Conservation (phyloP, 92 coral and sea anemone genomes). For the Meandrina meandrites region DNA sequence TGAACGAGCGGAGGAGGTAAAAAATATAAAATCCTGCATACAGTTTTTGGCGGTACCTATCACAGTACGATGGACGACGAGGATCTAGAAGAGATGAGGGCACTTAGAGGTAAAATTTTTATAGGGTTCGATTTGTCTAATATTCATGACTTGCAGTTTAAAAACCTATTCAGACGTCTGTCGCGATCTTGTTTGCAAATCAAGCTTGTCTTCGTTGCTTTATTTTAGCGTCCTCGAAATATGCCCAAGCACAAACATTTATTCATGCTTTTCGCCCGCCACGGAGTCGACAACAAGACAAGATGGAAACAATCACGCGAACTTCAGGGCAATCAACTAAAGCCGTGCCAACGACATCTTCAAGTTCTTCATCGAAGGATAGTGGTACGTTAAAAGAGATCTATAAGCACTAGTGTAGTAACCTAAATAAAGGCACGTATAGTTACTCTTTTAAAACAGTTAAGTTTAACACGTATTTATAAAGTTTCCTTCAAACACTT, state of each 20-base stretch:
- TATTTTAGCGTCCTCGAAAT: conserved; percentile 27
- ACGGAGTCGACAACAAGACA: conserved; percentile 1
- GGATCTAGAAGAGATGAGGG: conserved; percentile 95
- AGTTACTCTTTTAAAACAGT: too few species aligned
- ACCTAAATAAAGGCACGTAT: too few species aligned
- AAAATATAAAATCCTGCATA: neutral
- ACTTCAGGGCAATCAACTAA: conserved; percentile 26
- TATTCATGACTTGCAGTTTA: neutral
- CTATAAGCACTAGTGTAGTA: too few species aligned
- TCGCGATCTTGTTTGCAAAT: neutral
- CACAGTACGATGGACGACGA: conserved; percentile 80
- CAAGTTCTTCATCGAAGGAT: neutral
- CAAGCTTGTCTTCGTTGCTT: neutral
- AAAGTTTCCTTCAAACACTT: too few species aligned
- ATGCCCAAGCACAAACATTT: conserved; percentile 25
- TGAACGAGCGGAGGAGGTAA: neutral
- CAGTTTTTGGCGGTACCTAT: neutral
- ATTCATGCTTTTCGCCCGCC: conserved; percentile 12
- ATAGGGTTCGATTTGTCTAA: neutral
- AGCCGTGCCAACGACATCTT: conserved; percentile 3
- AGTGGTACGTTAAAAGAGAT: conserved; percentile 14
- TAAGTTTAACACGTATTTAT: too few species aligned
- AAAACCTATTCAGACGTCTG: too few species aligned
- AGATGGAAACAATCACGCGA: conserved; percentile 13
- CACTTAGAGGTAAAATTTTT: conserved; percentile 71